Conservation (phyloP, 2,888 invertebrate genomes). For the Agrochola lota region DNA sequence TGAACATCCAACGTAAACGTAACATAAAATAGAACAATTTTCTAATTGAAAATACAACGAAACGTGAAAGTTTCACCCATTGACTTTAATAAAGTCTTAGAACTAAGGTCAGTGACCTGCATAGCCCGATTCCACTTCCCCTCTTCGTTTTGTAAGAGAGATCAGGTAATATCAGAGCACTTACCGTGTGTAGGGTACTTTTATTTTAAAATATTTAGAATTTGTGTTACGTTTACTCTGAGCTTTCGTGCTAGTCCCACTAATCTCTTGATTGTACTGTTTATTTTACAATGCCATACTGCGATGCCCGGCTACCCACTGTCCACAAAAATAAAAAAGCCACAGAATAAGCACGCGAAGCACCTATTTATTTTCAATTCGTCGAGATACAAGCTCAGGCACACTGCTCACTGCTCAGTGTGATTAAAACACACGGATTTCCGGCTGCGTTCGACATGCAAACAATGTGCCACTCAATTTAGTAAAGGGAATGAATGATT, state of each 20-base stretch:
- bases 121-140: too few species aligned
- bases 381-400: conserved; percentile 32
- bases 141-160: too few species aligned
- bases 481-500: conserved; percentile 7
- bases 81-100: background rate
- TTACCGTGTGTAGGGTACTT: background rate
- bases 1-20: too few species aligned
- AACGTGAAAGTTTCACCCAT: background rate
- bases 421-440: conserved; percentile 69
- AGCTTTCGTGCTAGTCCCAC: background rate
- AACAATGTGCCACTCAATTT: conserved; percentile 51
- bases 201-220: background rate
- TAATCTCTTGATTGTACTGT: background rate
- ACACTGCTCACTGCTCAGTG: conserved; percentile 55
- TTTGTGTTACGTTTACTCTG: background rate
- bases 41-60: background rate
- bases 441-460: conserved; percentile 69
- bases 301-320: background rate
- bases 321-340: conserved; percentile 10
- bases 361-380: conserved; percentile 28
- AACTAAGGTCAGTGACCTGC: background rate
- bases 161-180: too few species aligned
- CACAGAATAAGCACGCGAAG: too few species aligned
- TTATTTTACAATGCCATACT: background rate
- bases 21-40: too few species aligned